A percentile compares a stretch with the other conserved stretches of the same genome.
These are phyloP conservation scores for Bergia puertoricense DNA, from an alignment of 92 coral and sea anemone genomes.

Conservation along the genomic window DNA sequence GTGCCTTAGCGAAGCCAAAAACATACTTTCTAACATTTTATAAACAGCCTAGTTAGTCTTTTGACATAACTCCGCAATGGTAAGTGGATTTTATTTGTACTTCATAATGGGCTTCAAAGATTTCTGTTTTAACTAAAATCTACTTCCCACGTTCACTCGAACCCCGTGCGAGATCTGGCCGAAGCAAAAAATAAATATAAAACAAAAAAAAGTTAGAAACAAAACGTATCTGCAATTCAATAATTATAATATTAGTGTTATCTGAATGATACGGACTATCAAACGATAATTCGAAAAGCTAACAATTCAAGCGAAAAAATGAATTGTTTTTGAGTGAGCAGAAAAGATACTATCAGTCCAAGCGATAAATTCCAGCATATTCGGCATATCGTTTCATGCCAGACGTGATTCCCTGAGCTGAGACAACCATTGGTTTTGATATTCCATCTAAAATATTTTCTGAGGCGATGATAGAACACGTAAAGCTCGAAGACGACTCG, in stretches of 20 bases:
- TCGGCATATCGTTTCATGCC: conserved; percentile 12
- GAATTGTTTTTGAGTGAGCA: conserved; percentile 5
- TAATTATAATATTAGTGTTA: not conserved
- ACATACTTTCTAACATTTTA: conserved; percentile 4
- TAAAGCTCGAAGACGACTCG: not conserved
- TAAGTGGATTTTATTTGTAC: not conserved
- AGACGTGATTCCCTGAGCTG: conserved; percentile 16
- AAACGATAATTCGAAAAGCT: not conserved
- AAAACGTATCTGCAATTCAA: not conserved
- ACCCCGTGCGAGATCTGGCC: not conserved
- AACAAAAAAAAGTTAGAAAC: not conserved
- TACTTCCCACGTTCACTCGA: not conserved
- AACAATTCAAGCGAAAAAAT: not conserved
- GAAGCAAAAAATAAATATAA: not conserved
- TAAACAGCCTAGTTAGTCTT: not conserved
- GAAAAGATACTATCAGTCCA: conserved; percentile 28
- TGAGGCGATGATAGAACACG: not conserved
- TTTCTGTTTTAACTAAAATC: not conserved
- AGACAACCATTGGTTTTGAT: not conserved
- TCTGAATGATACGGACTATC: not conserved
- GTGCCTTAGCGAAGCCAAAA: not conserved
- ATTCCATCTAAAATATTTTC: not conserved
- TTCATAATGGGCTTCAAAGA: not conserved
- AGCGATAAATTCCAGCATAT: conserved; percentile 26
- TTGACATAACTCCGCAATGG: not conserved